phyloP scores from a whole-genome alignment of 2,888 invertebrate species.

The Pseudoips prasinana region DNA sequence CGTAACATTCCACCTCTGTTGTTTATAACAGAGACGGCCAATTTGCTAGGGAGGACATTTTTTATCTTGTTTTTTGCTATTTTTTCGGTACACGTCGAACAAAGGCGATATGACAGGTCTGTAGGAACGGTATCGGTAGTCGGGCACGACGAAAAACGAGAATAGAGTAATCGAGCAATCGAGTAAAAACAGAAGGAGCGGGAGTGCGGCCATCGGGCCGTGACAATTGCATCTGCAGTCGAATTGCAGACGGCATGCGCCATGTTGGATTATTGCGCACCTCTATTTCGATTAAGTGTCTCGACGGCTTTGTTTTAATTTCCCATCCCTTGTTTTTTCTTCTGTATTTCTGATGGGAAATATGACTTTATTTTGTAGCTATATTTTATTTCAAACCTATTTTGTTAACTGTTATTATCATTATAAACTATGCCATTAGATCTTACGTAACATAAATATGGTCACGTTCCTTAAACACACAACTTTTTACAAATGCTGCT shows the following conservation, averaged over 20 bases:
- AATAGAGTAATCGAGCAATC: conserved; percentile 73
- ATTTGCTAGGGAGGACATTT: conserved; percentile 74
- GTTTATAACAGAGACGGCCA: conserved; percentile 79
- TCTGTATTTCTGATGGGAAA: conserved; percentile 11
- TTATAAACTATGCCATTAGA: no score
- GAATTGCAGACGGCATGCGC: conserved; percentile 67
- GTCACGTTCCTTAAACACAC: no score
- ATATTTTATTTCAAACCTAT: no score
- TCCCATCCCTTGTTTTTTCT: conserved; percentile 16
- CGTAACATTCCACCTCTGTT: conserved; percentile 77
- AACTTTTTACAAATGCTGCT: no score
- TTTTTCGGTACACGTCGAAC: conserved; percentile 67
- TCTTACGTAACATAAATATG: no score
- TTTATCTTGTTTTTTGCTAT: conserved; percentile 63
- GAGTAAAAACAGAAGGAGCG: conserved; percentile 71
- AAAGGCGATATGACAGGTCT: conserved; percentile 79
- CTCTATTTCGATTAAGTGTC: conserved; percentile 65
- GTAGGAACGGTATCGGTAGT: conserved; percentile 65
- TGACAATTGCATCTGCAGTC: conserved; percentile 77
- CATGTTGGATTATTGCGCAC: conserved; percentile 72
- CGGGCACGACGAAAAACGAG: conserved; percentile 70
- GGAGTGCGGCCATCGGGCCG: conserved; percentile 60
- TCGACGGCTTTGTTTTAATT: conserved; percentile 51
- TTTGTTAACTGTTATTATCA: no score
- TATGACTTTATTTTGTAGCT: no score